These are phyloP conservation scores for Drepana falcataria DNA, from an alignment of 2,888 invertebrate species.

Conservation along the genomic window DNA sequence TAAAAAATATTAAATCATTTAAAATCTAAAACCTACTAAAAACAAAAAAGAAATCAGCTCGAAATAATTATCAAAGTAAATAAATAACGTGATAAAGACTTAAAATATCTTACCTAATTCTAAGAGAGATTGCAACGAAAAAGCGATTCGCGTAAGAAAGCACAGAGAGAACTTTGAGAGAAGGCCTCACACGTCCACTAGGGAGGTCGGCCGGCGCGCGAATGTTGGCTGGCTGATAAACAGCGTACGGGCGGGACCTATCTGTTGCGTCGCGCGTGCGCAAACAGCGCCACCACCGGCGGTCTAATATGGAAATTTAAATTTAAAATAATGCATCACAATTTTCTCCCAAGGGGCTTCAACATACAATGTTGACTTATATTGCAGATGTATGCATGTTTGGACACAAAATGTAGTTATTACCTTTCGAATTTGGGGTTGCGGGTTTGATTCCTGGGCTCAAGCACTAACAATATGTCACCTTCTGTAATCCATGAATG, in stretches of 20 bases:
- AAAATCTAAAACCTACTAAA: no score
- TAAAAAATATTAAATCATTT: no score
- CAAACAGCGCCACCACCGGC: slow-evolving; percentile 19
- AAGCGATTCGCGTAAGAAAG: background rate
- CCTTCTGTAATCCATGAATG: no score
- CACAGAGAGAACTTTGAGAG: background rate
- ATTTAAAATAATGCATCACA: slow-evolving; percentile 10
- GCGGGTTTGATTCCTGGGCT: no score
- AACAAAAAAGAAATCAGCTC: no score
- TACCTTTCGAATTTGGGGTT: no score
- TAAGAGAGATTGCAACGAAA: background rate
- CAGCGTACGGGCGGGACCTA: slow-evolving; percentile 28
- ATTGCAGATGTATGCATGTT: no score
- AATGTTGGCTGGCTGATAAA: slow-evolving; percentile 15
- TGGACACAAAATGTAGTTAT: no score
- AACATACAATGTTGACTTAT: no score
- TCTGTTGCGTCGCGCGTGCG: slow-evolving; percentile 58
- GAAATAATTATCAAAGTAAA: background rate
- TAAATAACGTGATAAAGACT: background rate
- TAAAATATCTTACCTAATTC: background rate
- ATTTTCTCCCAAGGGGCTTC: slow-evolving; percentile 1
- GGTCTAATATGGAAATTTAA: background rate
- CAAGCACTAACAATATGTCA: no score
- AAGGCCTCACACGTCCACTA: background rate
- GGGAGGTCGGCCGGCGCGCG: slow-evolving; percentile 28